Evolutionary conservation across 2,113 vertebrate genomes (phyloP), one percentile per base, ranked within the genome.

Genomic region (Butorides virescens): DNA sequence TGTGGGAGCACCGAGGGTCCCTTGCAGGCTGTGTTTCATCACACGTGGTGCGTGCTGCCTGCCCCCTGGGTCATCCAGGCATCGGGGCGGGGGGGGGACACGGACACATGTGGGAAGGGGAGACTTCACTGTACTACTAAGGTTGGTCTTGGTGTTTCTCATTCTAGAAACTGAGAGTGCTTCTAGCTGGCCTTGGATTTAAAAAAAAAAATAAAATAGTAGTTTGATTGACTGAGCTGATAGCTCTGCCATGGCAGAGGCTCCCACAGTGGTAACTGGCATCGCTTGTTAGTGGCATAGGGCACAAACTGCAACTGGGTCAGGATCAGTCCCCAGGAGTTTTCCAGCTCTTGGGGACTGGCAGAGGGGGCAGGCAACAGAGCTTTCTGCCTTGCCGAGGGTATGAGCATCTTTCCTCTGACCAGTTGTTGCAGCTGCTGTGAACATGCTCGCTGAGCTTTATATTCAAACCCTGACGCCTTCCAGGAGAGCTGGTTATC

Each of bases 51-150:
- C 0, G 1, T 55, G 59, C n/a, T n/a, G n/a, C n/a, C 36, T 74
- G 47, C 10, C n/a, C 27, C 37, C 17, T 20, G 7, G 19, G 9
- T 55, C 49, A 72, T 20, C 30, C 26, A 39, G 52, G 30, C 21
- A 5, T 1, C 1, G 5, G 18, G 11, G 22, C 8, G 21, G 21
- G 18, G 19, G 9, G 44, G 44, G 13, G 11, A 44, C 44, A 44
- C 44, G 13, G 11, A 25, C 23, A 21, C 22, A 5, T 7, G 0
- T 0, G 2, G 25, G 49, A 74, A 52, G 6, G 47, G 8, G 49
- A 52, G 9, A 9, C 26, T 79, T 39, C 9, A 14, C 47, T 39
- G 8, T 3, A 1, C 14, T 29, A 23, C 14, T 29, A 23, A 34
- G 36, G 27, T 13, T 74, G 65, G 46, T 6, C 30, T 70, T 15